Evolutionary conservation across 2,113 vertebrate genomes (phyloP).

Genomic region (Hemichromis elongatus): DNA sequence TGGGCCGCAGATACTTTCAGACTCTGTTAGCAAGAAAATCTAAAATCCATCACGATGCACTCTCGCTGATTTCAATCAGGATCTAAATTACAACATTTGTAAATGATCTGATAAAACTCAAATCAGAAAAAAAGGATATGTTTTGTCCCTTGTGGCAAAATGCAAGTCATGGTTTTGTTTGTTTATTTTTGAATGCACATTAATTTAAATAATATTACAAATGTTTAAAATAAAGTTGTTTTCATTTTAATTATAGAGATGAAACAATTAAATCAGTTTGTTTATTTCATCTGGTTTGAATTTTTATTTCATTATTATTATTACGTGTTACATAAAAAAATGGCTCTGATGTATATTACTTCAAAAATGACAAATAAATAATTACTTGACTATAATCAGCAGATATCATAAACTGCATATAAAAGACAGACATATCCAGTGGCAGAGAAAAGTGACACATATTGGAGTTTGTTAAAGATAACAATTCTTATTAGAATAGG

Average conservation of each 20-base stretch:
- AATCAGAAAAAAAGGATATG: background rate
- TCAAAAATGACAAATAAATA: background rate
- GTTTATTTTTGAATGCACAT: background rate
- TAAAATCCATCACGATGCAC: background rate
- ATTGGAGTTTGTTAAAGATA: background rate
- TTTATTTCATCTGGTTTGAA: background rate
- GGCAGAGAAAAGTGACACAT: background rate
- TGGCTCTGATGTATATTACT: background rate
- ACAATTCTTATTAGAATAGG: background rate
- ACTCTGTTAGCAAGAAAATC: background rate
- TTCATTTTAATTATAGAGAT: background rate
- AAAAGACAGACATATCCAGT: background rate
- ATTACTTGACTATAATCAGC: background rate
- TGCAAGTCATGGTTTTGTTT: background rate
- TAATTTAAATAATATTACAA: background rate
- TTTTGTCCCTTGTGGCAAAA: background rate
- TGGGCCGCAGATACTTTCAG: background rate
- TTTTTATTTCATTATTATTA: background rate
- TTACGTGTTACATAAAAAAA: background rate
- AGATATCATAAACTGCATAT: background rate
- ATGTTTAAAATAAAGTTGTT: background rate
- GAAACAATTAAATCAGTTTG: background rate
- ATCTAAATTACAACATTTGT: background rate
- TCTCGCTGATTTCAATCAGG: background rate
- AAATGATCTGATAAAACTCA: background rate